Evolutionary conservation across 2,888 invertebrate species (phyloP).

Genomic region (Metalampra italica): DNA sequence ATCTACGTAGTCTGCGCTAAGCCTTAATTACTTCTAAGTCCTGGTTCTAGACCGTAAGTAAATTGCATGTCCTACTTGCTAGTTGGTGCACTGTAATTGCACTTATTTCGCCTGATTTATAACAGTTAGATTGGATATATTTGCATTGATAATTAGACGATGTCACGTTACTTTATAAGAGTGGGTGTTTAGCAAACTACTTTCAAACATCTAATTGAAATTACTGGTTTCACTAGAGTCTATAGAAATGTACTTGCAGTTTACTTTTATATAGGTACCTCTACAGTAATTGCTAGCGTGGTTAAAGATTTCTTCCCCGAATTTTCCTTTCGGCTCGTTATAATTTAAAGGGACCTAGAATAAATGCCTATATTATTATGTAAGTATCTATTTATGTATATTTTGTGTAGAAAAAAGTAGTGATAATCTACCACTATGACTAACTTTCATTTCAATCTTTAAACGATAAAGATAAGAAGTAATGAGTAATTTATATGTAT

Average conservation of each 20-base stretch:
- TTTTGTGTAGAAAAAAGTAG: no score
- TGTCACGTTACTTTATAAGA: slow-evolving; percentile 8
- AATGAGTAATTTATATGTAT: background rate
- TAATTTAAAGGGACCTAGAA: no score
- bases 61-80: slow-evolving; percentile 35
- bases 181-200: slow-evolving; percentile 5
- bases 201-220: slow-evolving; percentile 8
- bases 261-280: no score
- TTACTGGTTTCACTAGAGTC: background rate
- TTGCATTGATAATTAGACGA: slow-evolving; percentile 17
- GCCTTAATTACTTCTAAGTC: slow-evolving; percentile 33
- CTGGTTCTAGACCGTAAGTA: slow-evolving; percentile 18
- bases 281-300: no score
- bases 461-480: no score
- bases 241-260: background rate
- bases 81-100: slow-evolving; percentile 28
- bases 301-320: no score
- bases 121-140: slow-evolving; percentile 12
- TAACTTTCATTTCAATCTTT: no score
- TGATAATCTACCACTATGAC: no score
- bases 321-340: no score
- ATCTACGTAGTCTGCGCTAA: slow-evolving; percentile 23
- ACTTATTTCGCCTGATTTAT: slow-evolving; percentile 26
- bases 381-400: no score
- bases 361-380: no score